Percentiles rank a stretch among this genome's conserved stretches.
Evolutionary conservation across 2,797 vertebrate species (phyloP).

Genomic region (Manis javanica): DNA sequence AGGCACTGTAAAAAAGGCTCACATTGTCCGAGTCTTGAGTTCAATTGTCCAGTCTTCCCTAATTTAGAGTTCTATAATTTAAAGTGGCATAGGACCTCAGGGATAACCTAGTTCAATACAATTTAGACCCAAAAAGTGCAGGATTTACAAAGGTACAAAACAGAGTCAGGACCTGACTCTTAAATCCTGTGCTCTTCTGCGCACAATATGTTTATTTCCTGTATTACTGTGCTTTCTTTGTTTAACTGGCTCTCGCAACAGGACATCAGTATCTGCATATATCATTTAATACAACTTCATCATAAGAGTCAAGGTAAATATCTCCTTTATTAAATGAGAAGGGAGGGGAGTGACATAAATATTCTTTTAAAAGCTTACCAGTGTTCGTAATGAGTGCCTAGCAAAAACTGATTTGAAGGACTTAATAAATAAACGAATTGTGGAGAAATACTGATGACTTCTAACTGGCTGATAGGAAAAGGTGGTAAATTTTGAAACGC

Average conservation of each 20-base stretch:
- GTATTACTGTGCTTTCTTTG: neutral
- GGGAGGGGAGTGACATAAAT: neutral
- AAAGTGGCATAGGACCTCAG: neutral
- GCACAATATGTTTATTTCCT: neutral
- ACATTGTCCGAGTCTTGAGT: neutral
- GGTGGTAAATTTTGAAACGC: neutral
- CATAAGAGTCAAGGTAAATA: constrained; percentile 52
- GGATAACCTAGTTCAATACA: neutral
- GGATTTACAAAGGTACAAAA: neutral
- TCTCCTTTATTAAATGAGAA: constrained; percentile 48
- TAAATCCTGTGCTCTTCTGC: neutral
- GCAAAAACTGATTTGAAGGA: neutral
- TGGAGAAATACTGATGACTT: neutral
- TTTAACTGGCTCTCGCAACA: neutral
- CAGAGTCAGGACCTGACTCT: neutral
- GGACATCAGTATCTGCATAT: constrained; percentile 38
- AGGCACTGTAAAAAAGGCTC: neutral
- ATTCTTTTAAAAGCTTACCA: neutral
- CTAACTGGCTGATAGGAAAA: neutral
- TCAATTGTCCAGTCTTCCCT: neutral
- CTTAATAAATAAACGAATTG: neutral
- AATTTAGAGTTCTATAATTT: neutral
- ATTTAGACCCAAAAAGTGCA: neutral
- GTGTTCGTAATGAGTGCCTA: neutral
- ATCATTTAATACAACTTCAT: constrained; percentile 66